These are phyloP conservation scores for Rana temporaria DNA, from an alignment of 2,113 vertebrate genomes.

Conservation along the genomic window DNA sequence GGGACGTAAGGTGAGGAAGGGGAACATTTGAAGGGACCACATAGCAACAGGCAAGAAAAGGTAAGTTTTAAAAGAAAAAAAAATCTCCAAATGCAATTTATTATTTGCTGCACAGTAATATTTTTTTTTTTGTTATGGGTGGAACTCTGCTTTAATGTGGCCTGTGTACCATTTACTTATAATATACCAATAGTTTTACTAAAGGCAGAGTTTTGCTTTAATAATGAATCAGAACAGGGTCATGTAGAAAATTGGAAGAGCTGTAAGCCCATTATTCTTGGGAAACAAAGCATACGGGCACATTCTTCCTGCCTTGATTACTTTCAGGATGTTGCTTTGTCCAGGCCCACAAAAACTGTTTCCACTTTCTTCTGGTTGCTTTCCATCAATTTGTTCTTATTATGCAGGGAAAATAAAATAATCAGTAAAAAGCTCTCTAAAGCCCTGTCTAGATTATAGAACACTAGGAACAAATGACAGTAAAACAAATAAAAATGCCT, in stretches of 20 bases:
- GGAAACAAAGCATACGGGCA: conserved; percentile 15
- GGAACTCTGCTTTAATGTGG: too few species aligned
- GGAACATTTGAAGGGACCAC: too few species aligned
- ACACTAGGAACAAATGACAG: conserved; percentile 42
- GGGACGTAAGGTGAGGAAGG: too few species aligned
- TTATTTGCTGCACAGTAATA: too few species aligned
- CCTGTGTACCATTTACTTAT: too few species aligned
- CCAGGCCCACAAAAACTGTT: conserved; percentile 23
- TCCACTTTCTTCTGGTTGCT: conserved; percentile 32
- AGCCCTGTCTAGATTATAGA: background rate
- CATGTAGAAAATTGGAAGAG: conserved; percentile 7
- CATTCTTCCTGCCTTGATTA: conserved; percentile 44
- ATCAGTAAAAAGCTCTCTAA: background rate
- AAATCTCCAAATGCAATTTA: too few species aligned
- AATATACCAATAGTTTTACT: too few species aligned
- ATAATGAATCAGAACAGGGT: conserved; percentile 1
- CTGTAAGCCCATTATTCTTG: background rate
- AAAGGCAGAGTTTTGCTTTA: too few species aligned
- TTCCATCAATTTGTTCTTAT: background rate
- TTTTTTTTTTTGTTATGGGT: too few species aligned
- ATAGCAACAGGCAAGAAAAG: too few species aligned
- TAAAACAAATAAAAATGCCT: conserved; percentile 24
- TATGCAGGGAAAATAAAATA: background rate
- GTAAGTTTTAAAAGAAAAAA: too few species aligned
- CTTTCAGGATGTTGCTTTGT: conserved; percentile 55